Evolutionary conservation across 2,113 vertebrate species (phyloP), one percentile per base, ranked within the genome.

Genomic region (Saccopteryx leptura): DNA sequence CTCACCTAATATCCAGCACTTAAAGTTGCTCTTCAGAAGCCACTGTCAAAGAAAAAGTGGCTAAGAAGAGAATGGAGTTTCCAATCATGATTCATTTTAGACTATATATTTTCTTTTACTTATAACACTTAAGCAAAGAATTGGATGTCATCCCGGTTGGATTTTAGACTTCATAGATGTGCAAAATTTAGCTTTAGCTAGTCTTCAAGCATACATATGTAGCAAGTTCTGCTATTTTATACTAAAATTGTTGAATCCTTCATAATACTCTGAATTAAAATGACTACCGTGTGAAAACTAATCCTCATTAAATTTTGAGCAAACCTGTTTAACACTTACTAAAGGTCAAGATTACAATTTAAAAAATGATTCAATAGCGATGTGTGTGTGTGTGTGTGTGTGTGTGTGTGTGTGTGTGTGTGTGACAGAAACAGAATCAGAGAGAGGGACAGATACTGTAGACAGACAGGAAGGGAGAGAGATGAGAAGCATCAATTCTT

Each of bases 191-290:
- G 93, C 93, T 91, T 91, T 85, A 96, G 72, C 96, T 98, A 96
- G 86, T 98, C 97, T 98, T 89, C 96, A 61, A 80, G 68, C 85
- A 98, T 98, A 98, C 97, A 98, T 98, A 98, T 98, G 97, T 96
- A 98, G 97, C n/a, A 96, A 97, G 61, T 90, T 96, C 87, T 95
- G 96, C 82, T 97, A 84, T 97, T 97, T 98, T 97, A 93, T 97
- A 96, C 97, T 97, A 98, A 98, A 95, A 96, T 96, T 98, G 80
- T 96, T 87, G 46, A 97, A 97, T 98, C 95, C 93, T 98, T 98
- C 68, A 50, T 95, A 97, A 98, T 95, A 97, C 89, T 98, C 91
- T 94, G 91, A 95, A 97, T 97, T 98, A 97, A 98, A 98, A 97
- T 52, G 84, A 97, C 90, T 98, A 94, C 97, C 91, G 97, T 87